Base-by-base conservation (phyloP, 2,888 invertebrate species). In the Trilocha varians region DNA sequence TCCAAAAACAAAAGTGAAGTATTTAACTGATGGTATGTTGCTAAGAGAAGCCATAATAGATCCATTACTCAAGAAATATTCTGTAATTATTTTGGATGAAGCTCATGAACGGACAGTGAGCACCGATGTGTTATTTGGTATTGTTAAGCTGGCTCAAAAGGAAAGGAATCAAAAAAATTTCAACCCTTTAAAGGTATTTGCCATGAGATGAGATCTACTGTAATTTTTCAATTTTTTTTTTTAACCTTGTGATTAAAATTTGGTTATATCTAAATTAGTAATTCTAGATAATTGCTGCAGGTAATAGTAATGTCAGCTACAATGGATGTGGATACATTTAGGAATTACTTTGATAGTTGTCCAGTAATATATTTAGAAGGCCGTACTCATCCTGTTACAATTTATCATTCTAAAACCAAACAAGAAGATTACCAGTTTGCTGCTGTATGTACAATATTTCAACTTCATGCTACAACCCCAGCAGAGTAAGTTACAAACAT, bases 91-190 rank as follows among this genome's bases (percentile, higher is more conserved):
- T 59, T 77, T 98, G 51, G 98, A 98, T 72, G 98, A 98, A 76
- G 98, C 96, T 25, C 98, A 98, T 71, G 98, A 98, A 72, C 88
- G 98, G 35, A 97, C 98, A 2, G 91, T 98, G 0, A 94, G 95
- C 60, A 98, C 97, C 3, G 98, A 98, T 84, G 91, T 98, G 0
- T 83, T 98, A 1, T 95, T 98, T 80, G 97, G 97, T 0, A 93
- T 98, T 58, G 93, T 97, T 0, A 96, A 96, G 72, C 86, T 91
- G 52, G 96, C 97, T 0, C 97, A 97, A 65, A 90, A 88, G 57
- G 87, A 91, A 50, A 87, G 97, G 43, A 87, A 78, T 62, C 84
- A 87, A 34, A 87, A 88, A 55, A 89, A 88, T 45, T 52, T 88
- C 39, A 63, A 79, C 36, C 88, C 89, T 1, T 68, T 95, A 9